Evolutionary conservation across 1,140 invertebrate species (phyloP).

Genomic region (Triops cancriformis): DNA sequence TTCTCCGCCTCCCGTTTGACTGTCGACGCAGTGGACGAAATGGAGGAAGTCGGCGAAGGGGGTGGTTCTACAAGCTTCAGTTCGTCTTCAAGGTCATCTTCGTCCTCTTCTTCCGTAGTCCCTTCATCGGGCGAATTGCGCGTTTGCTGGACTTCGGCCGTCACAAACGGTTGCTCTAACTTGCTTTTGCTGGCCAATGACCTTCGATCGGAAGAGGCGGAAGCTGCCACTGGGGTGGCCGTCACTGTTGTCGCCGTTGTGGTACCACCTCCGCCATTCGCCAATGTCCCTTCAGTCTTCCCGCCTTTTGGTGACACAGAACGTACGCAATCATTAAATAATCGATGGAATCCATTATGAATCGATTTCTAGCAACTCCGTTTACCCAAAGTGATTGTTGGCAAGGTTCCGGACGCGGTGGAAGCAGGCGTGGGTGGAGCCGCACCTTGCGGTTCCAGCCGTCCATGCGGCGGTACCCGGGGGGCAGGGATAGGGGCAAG

Average conservation of each 20-base stretch:
- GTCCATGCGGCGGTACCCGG: slow-evolving; percentile 31
- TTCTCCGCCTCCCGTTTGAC: slow-evolving; percentile 23
- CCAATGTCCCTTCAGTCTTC: neutral
- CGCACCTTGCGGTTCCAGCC: slow-evolving; percentile 28
- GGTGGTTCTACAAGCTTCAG: neutral
- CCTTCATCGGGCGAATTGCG: slow-evolving; percentile 26
- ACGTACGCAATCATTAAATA: neutral
- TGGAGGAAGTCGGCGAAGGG: slow-evolving; percentile 2
- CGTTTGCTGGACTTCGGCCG: slow-evolving; percentile 29
- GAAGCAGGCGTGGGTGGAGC: slow-evolving; percentile 25
- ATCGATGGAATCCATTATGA: neutral
- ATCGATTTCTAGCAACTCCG: too few species aligned
- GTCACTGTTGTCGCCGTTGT: neutral
- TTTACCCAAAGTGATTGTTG: slow-evolving; percentile 14
- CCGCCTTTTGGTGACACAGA: neutral
- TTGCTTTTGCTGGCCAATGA: neutral
- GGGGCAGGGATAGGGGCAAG: slow-evolving; percentile 24
- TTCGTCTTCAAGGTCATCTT: neutral
- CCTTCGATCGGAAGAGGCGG: neutral
- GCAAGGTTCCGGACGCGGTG: slow-evolving; percentile 28
- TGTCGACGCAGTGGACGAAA: slow-evolving; percentile 18
- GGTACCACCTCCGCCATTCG: neutral
- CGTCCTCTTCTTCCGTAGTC: slow-evolving; percentile 1
- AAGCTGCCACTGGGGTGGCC: neutral
- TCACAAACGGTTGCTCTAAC: slow-evolving; percentile 17